phyloP scores from a whole-genome alignment of 2,797 vertebrate genomes.

The Myoxocephalus aenaeus region DNA sequence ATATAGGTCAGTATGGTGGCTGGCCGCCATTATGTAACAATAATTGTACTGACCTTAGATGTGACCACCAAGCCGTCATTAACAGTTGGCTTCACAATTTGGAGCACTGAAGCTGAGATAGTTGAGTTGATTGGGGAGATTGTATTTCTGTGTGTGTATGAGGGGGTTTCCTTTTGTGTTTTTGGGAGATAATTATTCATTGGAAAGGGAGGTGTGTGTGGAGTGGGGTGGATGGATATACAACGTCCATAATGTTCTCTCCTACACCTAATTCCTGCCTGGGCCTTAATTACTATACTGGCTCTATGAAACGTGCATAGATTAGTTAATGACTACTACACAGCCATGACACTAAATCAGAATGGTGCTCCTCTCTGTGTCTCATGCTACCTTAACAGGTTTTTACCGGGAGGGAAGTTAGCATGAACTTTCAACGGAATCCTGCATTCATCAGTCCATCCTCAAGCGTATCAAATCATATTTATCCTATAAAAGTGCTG shows the following conservation, averaged over 20 bases:
- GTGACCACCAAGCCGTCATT: constrained; percentile 40
- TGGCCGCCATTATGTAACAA: constrained; percentile 53
- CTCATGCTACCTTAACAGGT: background rate
- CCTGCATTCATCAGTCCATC: background rate
- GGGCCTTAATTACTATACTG: background rate
- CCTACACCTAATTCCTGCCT: background rate
- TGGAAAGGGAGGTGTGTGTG: background rate
- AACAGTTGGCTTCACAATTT: constrained; percentile 49
- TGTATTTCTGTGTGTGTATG: background rate
- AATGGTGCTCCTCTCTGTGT: background rate
- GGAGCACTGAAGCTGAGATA: constrained; percentile 19
- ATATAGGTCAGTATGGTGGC: constrained; percentile 59
- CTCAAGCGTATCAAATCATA: background rate
- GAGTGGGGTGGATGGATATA: background rate
- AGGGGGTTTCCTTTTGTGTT: constrained; percentile 9
- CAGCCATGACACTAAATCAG: background rate
- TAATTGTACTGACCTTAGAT: constrained; percentile 46
- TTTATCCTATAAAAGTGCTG: too few species aligned
- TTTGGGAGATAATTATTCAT: constrained; percentile 4
- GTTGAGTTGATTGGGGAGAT: constrained; percentile 29
- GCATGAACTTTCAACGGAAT: background rate
- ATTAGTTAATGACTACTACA: background rate
- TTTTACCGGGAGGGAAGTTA: background rate
- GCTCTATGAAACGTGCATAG: background rate
- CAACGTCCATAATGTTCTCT: background rate